A percentile compares a stretch with the other conserved stretches of the same genome.
Conservation (phyloP, 1,140 invertebrate species). For the Maniola jurtina region DNA sequence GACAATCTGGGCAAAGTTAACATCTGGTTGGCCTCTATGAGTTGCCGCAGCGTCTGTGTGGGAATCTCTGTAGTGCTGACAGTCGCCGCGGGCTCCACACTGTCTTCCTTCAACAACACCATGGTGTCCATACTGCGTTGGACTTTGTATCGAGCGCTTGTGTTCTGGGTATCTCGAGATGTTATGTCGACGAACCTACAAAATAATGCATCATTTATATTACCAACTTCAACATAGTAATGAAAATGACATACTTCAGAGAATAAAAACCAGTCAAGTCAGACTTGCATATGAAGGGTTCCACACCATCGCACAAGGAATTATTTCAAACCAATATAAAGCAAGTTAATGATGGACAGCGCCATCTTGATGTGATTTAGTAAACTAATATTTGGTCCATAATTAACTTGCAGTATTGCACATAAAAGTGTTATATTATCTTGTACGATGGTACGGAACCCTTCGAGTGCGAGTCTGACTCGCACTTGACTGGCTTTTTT, state of each 20-base stretch:
- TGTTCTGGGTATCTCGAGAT: constrained; percentile 79
- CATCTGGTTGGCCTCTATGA: constrained; percentile 94
- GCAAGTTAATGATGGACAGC: no score
- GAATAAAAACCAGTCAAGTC: no score
- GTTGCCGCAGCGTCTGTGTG: constrained; percentile 90
- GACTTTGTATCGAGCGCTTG: constrained; percentile 85
- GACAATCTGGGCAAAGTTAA: constrained; percentile 93
- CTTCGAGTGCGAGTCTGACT: no score
- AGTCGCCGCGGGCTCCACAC: constrained; percentile 88
- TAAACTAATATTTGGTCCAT: no score
- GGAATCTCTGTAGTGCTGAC: constrained; percentile 94
- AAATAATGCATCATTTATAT: constrained; percentile 4
- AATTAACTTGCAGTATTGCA: no score
- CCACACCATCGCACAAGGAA: no score
- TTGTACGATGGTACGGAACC: no score
- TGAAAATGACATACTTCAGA: no score
- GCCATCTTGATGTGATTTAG: no score
- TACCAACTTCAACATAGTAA: not conserved
- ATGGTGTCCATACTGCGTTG: constrained; percentile 90
- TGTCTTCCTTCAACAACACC: constrained; percentile 95
- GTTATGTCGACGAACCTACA: constrained; percentile 83
- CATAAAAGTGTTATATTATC: no score
- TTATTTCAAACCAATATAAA: no score
- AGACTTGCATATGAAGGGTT: no score
- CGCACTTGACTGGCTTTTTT: not conserved